Evolutionary conservation across 1,140 invertebrate genomes (phyloP), one percentile per base, ranked within the genome.

Genomic region (Battus philenor): DNA sequence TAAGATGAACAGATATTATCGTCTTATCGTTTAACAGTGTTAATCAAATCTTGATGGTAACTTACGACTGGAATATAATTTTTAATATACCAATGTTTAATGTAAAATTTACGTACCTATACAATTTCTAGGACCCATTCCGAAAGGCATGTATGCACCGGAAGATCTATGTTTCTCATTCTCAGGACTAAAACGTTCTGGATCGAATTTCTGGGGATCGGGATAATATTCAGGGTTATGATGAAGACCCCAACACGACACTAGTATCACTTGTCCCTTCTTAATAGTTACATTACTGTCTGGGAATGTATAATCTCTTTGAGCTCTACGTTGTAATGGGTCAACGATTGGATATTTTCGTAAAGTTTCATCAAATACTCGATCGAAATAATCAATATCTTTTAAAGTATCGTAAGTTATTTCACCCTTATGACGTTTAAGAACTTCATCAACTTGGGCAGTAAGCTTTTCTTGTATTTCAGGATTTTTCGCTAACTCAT

Each of bases 291-390:
- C 53, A 13, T 87, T 67, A 0, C 73, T 86, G 1, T 78, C 79
- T 4, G 83, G 63, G 13, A 91, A 64, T 45, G 81, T 84, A 48
- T 89, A 91, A 24, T 87, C 69, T 6, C 13, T 26, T 15, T 26
- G 8, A 4, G 22, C 22, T 2, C 9, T 41, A 8, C 20, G 38
- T 26, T 87, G 66, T 1, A 91, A 44, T 5, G 86, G 60, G 0
- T 86, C 68, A 17, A 87, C 82, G 1, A 90, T 80, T 0, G 90
- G 87, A 58, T 90, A 89, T 54, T 87, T 84, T 1, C 91, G 74
- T 13, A 92, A 66, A 1, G 90, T 90, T 77, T 90, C 68, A 29
- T 55, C 48, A 22, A 71, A 66, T 4, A 56, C 57, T 51, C 51
- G 47, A 4, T 57, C 50, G 13, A 88, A 54, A 46, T 88, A 89